Evolutionary conservation across 1,140 invertebrate genomes (phyloP), one percentile per base, ranked within the genome.

Genomic region (Holotrichia oblita): DNA sequence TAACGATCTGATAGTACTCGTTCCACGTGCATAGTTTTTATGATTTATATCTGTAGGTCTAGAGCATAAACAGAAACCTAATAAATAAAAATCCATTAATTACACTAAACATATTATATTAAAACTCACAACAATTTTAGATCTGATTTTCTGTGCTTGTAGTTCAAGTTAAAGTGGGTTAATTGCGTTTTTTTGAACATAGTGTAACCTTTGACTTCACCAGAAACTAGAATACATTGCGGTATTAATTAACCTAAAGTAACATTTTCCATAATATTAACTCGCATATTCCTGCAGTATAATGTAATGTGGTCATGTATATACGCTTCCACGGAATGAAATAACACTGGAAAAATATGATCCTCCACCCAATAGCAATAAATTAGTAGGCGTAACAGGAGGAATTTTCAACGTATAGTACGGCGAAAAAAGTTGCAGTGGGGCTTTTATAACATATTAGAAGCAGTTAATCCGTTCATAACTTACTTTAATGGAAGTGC

Each of bases 221-320:
- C 27, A 34, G 27, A 22, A 17, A 27, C 12, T 14, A 12, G 22
- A 69, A 14, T 69, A 69, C 61, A 69, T 24, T 27, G 27, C 1
- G 6, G 12, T 27, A 69, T 69, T 69, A 69, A 69, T 69, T 69
- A 69, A 69, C 61, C 3, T 24, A 9, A 27, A 69, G 61, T 14
- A 17, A 69, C 22, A 3, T 64, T 20, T 22, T 22, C 61, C 22
- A 20, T 20, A 69, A 22, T 22, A 69, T 69, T 69, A n/a, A 20
- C 61, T 34, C 27, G 12, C 61, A 69, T 69, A 6, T 69, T 27
- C 22, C 61, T 22, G 61, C 27, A 27, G 9, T 69, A 69, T 27
- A 34, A 34, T 4, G 27, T 34, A 34, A 34, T 69, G 22, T 22
- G n/a, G 22, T 27, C 22, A 69, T 22, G 61, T 22, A 7, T 22